phyloP scores from a whole-genome alignment of 2,888 invertebrate species.

The Eurois occulta region DNA sequence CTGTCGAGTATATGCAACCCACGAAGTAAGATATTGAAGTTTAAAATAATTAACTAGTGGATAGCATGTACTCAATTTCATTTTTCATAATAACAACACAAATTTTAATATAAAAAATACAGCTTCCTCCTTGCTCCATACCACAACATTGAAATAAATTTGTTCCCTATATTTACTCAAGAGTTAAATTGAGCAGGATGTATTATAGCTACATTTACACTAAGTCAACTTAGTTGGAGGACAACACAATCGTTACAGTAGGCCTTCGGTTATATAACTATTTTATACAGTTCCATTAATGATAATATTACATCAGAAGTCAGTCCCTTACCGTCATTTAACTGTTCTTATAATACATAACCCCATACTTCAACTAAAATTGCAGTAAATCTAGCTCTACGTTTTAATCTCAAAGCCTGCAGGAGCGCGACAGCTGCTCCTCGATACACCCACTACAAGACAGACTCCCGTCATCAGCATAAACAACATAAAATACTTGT shows the following conservation, averaged over 20 bases:
- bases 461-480: conserved; percentile 73
- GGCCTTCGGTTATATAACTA: conserved; percentile 86
- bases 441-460: conserved; percentile 66
- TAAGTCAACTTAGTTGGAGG: conserved; percentile 88
- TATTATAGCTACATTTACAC: conserved; percentile 86
- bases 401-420: conserved; percentile 86
- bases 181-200: conserved; percentile 88
- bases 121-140: conserved; percentile 77
- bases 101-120: conserved; percentile 68
- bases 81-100: conserved; percentile 55
- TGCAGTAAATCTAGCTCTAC: conserved; percentile 85
- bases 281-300: conserved; percentile 88
- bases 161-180: conserved; percentile 85
- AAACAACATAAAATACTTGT: conserved; percentile 87
- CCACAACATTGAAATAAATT: conserved; percentile 76
- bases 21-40: conserved; percentile 46
- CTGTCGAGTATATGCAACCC: conserved; percentile 62
- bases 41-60: conserved; percentile 62
- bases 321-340: conserved; percentile 86
- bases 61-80: conserved; percentile 66
- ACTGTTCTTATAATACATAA: conserved; percentile 87
- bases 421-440: conserved; percentile 58
- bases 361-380: conserved; percentile 85
- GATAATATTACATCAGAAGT: conserved; percentile 88
- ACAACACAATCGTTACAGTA: conserved; percentile 82